These are phyloP conservation scores for Musca domestica DNA, from an alignment of 1,140 invertebrate species.

Conservation along the genomic window DNA sequence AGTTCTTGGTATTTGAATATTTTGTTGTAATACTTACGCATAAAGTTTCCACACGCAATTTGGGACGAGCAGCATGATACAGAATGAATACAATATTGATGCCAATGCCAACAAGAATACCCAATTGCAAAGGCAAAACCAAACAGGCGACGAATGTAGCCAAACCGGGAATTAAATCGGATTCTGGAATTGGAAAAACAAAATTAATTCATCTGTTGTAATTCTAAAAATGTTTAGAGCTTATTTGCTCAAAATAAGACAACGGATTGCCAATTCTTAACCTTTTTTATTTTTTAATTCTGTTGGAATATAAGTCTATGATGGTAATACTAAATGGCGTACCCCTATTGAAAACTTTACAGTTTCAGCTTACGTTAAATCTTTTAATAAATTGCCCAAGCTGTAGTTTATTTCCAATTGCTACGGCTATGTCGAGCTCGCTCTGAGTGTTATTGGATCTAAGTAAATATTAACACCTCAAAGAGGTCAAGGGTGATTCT, in stretches of 20 bases:
- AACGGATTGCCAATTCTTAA: too few relatives aligned
- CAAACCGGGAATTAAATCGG: constrained; percentile 79
- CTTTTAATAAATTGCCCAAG: too few relatives aligned
- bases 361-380: too few relatives aligned
- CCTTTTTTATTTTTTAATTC: too few relatives aligned
- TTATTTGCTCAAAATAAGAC: neutral
- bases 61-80: constrained; percentile 85
- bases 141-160: constrained; percentile 83
- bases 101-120: constrained; percentile 84
- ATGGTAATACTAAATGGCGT: neutral
- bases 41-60: constrained; percentile 73
- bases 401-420: too few relatives aligned
- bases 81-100: constrained; percentile 85
- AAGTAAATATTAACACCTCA: too few relatives aligned
- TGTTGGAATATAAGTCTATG: neutral
- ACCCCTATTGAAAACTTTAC: too few relatives aligned
- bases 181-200: constrained; percentile 62
- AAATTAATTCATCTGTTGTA: too few relatives aligned
- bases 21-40: constrained; percentile 43
- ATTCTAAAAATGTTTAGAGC: neutral
- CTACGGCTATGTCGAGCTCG: too few relatives aligned
- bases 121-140: constrained; percentile 80
- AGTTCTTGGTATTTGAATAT: too few relatives aligned
- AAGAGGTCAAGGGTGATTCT: too few relatives aligned
- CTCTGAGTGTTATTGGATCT: too few relatives aligned